Evolutionary conservation across 2,888 invertebrate genomes (phyloP), one percentile per base, ranked within the genome.

Genomic region (Labia minor): DNA sequence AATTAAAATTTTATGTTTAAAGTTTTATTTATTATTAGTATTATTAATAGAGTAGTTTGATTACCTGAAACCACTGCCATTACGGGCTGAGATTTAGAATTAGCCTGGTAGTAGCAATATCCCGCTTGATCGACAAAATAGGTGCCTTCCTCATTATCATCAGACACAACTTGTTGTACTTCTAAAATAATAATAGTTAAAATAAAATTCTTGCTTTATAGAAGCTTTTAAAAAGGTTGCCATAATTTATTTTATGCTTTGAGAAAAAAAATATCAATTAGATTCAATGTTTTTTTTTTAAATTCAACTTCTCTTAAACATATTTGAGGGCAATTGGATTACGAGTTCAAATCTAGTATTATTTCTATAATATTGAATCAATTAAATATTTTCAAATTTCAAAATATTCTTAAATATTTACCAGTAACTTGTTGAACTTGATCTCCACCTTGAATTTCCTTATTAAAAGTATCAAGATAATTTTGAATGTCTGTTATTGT

Each of bases 91-190:
- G 81, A 81, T 61, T 85, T 85, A 1, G 85, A 84, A 37, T 84
- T 83, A 1, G 86, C 84, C 77, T 91, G 90, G 74, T 88, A 90
- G 74, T 92, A 92, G 76, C 91, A 92, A 71, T 89, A 86, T 0
- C 91, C 90, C 33, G 88, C 82, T 76, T 89, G 87, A 74, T 92
- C 91, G 20, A 92, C 87, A 76, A 88, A 92, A 74, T 89, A 90
- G 1, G 89, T 88, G 6, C 88, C 87, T 71, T 82, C 83, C 72
- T 84, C 84, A 70, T 72, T 76, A 21, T 78, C 75, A 8, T 75
- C 75, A 18, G 71, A 74, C 16, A 74, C 72, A 64, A 74, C 75
- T 49, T 70, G 69, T 64, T 70, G 69, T 6, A 70, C 69, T 69
- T 66, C 67, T 64, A 65, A 49, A 49, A 67, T 19, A 66, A 21